Evolutionary conservation across 2,888 invertebrate species (phyloP), one percentile per base, ranked within the genome.

Genomic region (Subacronicta megacephala): DNA sequence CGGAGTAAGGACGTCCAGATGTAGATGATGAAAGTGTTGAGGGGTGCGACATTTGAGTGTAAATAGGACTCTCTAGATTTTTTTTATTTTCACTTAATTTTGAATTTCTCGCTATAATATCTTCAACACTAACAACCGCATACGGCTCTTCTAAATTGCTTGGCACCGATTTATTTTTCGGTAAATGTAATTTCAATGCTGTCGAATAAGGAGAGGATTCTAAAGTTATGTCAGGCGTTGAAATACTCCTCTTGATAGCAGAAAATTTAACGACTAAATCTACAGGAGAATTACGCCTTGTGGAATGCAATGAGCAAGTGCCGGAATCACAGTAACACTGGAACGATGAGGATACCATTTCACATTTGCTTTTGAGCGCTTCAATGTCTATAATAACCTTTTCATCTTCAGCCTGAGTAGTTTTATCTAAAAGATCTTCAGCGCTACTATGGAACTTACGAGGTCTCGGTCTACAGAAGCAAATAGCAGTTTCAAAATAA

Each of bases 401-500:
- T 53, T 83, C 85, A 54, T 87, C 85, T 53, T 84, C 82, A 26
- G 82, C 76, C 54, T 83, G 77, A 58, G 72, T 64, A 40, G 66
- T 70, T 26, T 87, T 82, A 65, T 88, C 85, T 71, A 92, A 78
- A 59, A 94, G 82, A 76, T 94, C 94, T 77, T 94, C 94, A 23
- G 93, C 93, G 72, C 93, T 94, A 43, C 80, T 90, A 54, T 93
- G 93, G 69, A 89, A 86, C 67, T 93, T 93, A 6, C 87, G 84
- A 16, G 89, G 88, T 65, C 74, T 83, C 2, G 90, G 90, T 63
- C 85, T 90, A 81, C 94, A 94, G 73, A 94, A 94, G 63, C 94
- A 94, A 61, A 94, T 92, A 12, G 91, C 91, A n/a, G 92, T 92
- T 84, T 94, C 94, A 72, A 82, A 92, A 75, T 90, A 90, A 71